Conservation (phyloP, 1,140 invertebrate genomes). For the Drosophila ogumai region DNA sequence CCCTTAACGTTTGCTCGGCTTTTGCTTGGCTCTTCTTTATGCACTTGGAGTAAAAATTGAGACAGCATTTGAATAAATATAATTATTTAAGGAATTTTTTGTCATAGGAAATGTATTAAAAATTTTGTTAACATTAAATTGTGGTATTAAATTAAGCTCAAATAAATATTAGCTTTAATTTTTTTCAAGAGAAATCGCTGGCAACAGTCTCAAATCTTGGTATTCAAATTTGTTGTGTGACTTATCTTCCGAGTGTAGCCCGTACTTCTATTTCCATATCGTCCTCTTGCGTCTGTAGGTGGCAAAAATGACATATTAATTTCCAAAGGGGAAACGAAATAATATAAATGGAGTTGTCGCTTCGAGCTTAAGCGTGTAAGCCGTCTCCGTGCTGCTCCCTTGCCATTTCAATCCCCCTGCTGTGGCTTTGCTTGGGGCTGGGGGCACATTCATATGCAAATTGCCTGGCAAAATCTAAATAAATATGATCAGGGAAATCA, state of each 20-base stretch:
- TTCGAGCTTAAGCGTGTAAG: conserved; percentile 58
- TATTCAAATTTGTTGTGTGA: not conserved
- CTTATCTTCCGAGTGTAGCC: not conserved
- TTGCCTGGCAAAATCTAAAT: conserved; percentile 65
- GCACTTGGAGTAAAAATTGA: not conserved
- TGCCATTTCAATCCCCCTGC: not conserved
- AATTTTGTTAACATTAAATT: not conserved
- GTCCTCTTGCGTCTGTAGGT: conserved; percentile 37
- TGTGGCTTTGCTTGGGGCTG: conserved; percentile 22
- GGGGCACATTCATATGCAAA: conserved; percentile 67
- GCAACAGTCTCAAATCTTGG: not conserved
- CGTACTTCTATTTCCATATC: conserved; percentile 31
- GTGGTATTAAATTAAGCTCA: not conserved
- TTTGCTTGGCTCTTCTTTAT: conserved; percentile 44
- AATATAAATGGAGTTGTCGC: conserved; percentile 81
- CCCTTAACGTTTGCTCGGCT: conserved; percentile 57
- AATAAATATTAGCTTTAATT: not conserved
- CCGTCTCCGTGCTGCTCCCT: conserved; percentile 19
- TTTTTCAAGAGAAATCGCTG: not conserved
- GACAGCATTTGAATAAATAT: not conserved
- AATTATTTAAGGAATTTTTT: not conserved
- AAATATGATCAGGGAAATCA: conserved; percentile 80
- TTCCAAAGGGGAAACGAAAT: conserved; percentile 82
- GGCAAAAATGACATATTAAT: conserved; percentile 83
- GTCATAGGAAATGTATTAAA: too few species aligned